phyloP scores from a whole-genome alignment of 2,113 vertebrate genomes.

The Silurus asotus region DNA sequence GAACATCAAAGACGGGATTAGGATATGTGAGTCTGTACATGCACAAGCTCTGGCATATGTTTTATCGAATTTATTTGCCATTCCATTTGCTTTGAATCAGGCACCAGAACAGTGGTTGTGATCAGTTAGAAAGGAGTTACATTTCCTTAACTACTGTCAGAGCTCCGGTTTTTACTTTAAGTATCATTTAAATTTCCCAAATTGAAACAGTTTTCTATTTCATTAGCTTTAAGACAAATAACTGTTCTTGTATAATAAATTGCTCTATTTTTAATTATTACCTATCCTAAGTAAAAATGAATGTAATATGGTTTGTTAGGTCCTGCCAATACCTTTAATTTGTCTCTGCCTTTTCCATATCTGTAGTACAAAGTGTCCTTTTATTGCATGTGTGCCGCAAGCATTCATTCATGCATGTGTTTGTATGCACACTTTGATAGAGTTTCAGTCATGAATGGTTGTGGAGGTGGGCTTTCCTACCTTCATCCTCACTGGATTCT shows the following conservation, averaged over 20 bases:
- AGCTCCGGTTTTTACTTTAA: neutral
- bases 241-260: neutral
- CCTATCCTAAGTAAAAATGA: neutral
- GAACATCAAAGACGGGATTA: conserved; percentile 68
- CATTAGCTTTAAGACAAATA: neutral
- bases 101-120: neutral
- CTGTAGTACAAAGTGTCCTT: neutral
- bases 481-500: conserved; percentile 79
- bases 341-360: neutral
- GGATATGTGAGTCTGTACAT: conserved; percentile 48
- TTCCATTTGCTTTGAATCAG: conserved; percentile 41
- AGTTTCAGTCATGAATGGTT: neutral
- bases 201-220: neutral
- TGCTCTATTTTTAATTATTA: neutral
- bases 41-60: conserved; percentile 48
- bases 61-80: conserved; percentile 46
- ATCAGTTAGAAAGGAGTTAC: neutral
- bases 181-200: conserved; percentile 8
- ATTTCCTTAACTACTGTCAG: neutral
- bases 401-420: neutral
- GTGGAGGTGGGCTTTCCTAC: conserved; percentile 57
- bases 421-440: neutral
- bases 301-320: neutral
- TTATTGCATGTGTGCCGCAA: neutral
- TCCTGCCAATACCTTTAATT: neutral